These are phyloP conservation scores for Gouania willdenowi DNA, from an alignment of 2,797 vertebrate genomes.

Conservation along the genomic window DNA sequence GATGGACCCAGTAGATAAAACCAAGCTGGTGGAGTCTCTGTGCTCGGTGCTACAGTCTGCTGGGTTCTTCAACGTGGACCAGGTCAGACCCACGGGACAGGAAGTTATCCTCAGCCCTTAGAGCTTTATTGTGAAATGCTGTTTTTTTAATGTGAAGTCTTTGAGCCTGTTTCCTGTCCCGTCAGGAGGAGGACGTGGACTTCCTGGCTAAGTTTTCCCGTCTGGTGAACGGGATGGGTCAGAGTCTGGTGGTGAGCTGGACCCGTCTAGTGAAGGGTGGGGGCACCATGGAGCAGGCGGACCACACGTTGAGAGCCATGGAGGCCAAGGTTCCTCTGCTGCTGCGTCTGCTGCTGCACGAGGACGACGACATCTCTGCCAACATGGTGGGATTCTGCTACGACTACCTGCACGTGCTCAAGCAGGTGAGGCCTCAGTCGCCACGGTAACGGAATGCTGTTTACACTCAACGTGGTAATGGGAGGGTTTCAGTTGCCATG, in stretches of 20 bases:
- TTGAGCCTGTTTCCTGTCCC: background rate
- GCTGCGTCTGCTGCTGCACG: conserved; percentile 89
- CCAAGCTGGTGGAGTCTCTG: conserved; percentile 94
- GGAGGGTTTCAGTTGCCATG: too few relatives aligned
- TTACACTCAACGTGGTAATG: too few relatives aligned
- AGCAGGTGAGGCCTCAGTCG: conserved; percentile 77
- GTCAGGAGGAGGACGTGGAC: conserved; percentile 96
- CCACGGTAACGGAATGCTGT: too few relatives aligned
- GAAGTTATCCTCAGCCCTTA: background rate
- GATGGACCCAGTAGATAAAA: conserved; percentile 97
- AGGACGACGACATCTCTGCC: conserved; percentile 96
- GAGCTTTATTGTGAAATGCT: too few relatives aligned
- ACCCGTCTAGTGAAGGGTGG: conserved; percentile 86
- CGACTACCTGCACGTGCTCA: conserved; percentile 95
- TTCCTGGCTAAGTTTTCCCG: conserved; percentile 97
- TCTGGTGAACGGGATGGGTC: conserved; percentile 95
- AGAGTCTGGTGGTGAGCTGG: conserved; percentile 94
- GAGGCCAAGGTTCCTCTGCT: conserved; percentile 91
- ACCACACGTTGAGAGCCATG: conserved; percentile 84
- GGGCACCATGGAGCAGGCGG: conserved; percentile 81
- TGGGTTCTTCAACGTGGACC: conserved; percentile 93
- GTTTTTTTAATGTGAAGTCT: too few relatives aligned
- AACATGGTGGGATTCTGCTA: conserved; percentile 97
- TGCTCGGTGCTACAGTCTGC: conserved; percentile 91
- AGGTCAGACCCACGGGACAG: conserved; percentile 76